These are phyloP conservation scores for Otolemur garnettii DNA, from an alignment of 2,113 vertebrate species.

Conservation along the genomic window DNA sequence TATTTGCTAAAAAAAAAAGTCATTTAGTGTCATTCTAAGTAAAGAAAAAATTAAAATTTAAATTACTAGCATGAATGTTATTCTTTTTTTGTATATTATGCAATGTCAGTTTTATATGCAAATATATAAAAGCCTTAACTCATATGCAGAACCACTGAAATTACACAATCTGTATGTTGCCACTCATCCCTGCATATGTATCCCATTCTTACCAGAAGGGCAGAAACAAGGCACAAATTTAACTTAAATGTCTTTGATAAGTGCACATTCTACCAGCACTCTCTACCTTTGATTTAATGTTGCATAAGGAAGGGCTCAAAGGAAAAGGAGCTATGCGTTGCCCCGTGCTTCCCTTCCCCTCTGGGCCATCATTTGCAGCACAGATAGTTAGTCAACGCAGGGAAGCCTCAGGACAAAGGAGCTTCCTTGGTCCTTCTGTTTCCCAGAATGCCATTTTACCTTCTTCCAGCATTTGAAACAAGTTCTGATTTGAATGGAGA, in stretches of 20 bases:
- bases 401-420: background rate
- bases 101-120: background rate
- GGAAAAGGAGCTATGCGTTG: background rate
- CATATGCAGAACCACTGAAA: background rate
- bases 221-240: background rate
- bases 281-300: background rate
- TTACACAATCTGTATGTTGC: background rate
- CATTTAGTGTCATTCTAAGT: background rate
- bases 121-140: background rate
- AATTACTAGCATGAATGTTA: constrained; percentile 37
- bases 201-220: background rate
- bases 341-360: background rate
- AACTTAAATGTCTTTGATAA: background rate
- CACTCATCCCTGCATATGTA: background rate
- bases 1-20: background rate
- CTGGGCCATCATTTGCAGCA: background rate
- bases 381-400: background rate
- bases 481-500: background rate
- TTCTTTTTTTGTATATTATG: background rate
- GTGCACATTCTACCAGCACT: background rate
- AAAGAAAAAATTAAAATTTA: constrained; percentile 39
- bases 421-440: background rate
- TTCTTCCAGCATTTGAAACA: constrained; percentile 20
- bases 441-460: background rate
- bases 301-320: background rate